Evolutionary conservation across 1,140 invertebrate species (phyloP).

Genomic region (Tigriopus japonicus): DNA sequence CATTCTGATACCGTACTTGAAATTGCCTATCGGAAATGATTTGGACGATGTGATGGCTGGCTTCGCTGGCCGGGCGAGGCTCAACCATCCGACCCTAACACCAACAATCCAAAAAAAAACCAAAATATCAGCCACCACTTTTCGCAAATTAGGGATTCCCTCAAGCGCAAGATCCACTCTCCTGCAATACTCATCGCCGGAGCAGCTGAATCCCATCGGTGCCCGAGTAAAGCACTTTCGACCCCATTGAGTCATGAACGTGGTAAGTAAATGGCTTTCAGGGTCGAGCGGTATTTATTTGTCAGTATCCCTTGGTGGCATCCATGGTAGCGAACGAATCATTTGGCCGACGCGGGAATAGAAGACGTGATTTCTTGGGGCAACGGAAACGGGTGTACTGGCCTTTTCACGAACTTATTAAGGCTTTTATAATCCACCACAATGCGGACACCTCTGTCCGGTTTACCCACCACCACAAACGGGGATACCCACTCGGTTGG

Average conservation of each 20-base stretch:
- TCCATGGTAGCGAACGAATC: conserved; percentile 20
- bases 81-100: no score
- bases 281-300: conserved; percentile 19
- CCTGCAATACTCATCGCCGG: conserved; percentile 20
- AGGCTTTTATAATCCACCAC: conserved; percentile 25
- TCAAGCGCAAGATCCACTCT: conserved; percentile 17
- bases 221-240: conserved; percentile 15
- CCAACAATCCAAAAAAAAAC: no score
- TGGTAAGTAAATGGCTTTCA: conserved; percentile 18
- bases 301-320: conserved; percentile 23
- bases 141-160: conserved; percentile 10
- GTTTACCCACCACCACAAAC: conserved; percentile 21
- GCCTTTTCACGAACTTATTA: conserved; percentile 21
- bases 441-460: conserved; percentile 22
- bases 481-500: not conserved
- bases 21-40: no score
- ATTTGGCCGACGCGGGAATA: not conserved
- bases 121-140: conserved; percentile 16
- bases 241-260: conserved; percentile 22
- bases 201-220: conserved; percentile 15
- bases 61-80: no score
- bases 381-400: conserved; percentile 19
- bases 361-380: conserved; percentile 17
- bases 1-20: no score
- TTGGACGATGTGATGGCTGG: no score